phyloP scores from a whole-genome alignment of 1,140 invertebrate species.

The Pseudomyrmex gracilis region DNA sequence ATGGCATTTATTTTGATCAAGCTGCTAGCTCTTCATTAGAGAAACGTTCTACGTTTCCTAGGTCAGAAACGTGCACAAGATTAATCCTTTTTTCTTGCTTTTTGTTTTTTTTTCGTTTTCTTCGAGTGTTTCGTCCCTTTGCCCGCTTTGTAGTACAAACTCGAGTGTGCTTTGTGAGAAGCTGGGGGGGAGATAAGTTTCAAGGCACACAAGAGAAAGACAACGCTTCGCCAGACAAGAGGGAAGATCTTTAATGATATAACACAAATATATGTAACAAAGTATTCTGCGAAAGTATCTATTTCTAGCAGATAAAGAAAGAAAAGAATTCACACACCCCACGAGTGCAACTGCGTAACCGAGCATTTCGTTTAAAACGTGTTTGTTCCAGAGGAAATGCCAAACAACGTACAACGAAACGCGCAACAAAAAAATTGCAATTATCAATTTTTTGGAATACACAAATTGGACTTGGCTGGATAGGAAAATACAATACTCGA shows the following conservation, averaged over 20 bases:
- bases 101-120: slow-evolving; percentile 48
- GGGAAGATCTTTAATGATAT: slow-evolving; percentile 15
- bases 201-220: neutral
- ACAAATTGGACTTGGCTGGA: neutral
- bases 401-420: neutral
- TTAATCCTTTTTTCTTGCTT: slow-evolving; percentile 45
- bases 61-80: slow-evolving; percentile 13
- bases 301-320: neutral
- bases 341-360: no score
- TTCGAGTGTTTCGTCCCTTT: slow-evolving; percentile 14
- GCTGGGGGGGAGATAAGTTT: neutral
- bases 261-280: slow-evolving; percentile 40
- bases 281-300: neutral
- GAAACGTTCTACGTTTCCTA: slow-evolving; percentile 26
- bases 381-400: neutral
- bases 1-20: neutral
- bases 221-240: neutral
- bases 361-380: neutral
- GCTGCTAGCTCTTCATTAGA: slow-evolving; percentile 33
- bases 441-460: slow-evolving; percentile 5
- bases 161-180: slow-evolving; percentile 17
- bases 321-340: no score
- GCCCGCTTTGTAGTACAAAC: slow-evolving; percentile 38
- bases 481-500: neutral
- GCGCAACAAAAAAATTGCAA: neutral